Percentiles rank a stretch among this genome's conserved stretches.
Conservation (phyloP, 1,140 invertebrate species). For the Steinernema khuongi region DNA sequence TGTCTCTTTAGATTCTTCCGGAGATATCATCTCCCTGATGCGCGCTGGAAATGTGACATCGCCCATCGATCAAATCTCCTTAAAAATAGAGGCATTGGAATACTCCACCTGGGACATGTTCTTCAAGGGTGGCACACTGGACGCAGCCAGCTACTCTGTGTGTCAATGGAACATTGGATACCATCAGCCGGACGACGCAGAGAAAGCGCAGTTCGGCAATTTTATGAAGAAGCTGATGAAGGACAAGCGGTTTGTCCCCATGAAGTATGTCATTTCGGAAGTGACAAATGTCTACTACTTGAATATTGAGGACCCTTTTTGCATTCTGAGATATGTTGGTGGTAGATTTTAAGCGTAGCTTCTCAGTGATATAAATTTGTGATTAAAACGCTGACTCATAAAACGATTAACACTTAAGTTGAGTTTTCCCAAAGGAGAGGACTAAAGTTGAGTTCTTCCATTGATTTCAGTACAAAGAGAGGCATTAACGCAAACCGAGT, state of each 20-base stretch:
- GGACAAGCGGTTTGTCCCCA: not conserved
- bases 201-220: not conserved
- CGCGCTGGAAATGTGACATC: no score
- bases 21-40: no score
- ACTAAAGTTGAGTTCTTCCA: no score
- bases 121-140: not conserved
- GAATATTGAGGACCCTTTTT: not conserved
- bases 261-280: no score
- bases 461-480: no score
- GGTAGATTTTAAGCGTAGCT: not conserved
- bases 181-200: not conserved
- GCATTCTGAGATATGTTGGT: not conserved
- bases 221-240: not conserved
- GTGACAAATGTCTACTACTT: no score
- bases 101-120: not conserved
- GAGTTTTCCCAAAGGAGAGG: no score
- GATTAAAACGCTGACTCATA: no score
- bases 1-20: no score
- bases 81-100: not conserved
- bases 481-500: no score
- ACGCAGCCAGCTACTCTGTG: not conserved
- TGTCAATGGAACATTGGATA: not conserved
- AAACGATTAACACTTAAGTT: no score
- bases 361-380: not conserved
- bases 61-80: not conserved